Conservation (phyloP, 2,888 invertebrate genomes). For the Patella pellucida region DNA sequence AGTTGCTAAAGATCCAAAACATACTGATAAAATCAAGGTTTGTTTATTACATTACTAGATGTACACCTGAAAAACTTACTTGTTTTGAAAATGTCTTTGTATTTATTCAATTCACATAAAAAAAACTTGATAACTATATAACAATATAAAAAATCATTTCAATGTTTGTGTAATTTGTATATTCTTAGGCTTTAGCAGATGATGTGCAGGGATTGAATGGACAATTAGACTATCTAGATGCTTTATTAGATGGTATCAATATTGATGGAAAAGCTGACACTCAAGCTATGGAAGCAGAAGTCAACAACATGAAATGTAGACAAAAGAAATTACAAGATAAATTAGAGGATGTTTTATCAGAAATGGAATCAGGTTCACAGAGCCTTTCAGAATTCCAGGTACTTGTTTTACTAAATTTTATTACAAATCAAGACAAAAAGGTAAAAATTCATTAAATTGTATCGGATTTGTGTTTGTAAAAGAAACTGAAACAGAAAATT, state of each 20-base stretch:
- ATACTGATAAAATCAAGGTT: conserved; percentile 86
- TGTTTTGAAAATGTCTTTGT: no score
- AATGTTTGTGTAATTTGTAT: not conserved
- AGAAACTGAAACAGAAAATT: no score
- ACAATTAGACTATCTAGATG: conserved; percentile 79
- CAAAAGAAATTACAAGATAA: conserved; percentile 79
- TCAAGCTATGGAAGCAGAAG: conserved; percentile 83
- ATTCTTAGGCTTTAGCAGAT: conserved; percentile 73
- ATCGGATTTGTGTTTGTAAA: no score
- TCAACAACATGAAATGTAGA: conserved; percentile 79
- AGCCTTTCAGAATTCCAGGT: conserved; percentile 78
- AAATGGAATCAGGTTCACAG: conserved; percentile 74
- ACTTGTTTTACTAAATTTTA: not conserved
- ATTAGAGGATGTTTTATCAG: conserved; percentile 49
- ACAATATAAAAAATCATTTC: no score
- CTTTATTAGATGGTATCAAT: conserved; percentile 84
- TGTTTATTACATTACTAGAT: no score
- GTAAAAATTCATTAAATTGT: not conserved
- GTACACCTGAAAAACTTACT: no score
- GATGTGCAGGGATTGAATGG: conserved; percentile 84
- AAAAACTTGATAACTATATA: no score
- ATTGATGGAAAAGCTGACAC: conserved; percentile 83
- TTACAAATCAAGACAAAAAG: not conserved
- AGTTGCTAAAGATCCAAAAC: conserved; percentile 86
- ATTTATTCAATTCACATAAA: no score